A percentile compares a stretch with the other conserved stretches of the same genome.
Conservation (phyloP, 2,888 invertebrate species). For the Hololepta plana region DNA sequence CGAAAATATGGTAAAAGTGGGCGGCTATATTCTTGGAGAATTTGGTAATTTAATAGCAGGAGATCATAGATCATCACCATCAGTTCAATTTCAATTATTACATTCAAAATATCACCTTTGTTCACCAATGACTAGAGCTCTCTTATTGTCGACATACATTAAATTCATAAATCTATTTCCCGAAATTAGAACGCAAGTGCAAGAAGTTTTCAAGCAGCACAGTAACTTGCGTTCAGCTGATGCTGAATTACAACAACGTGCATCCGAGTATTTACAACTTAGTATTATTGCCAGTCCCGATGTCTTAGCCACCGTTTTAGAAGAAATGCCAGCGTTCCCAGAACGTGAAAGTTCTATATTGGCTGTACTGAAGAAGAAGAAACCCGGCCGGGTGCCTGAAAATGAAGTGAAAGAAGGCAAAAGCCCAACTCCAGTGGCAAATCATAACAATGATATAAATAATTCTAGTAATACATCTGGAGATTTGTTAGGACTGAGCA, state of each 20-base stretch:
- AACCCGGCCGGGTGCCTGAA: constrained; percentile 86
- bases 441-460: constrained; percentile 29
- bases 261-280: constrained; percentile 92
- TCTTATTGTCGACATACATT: constrained; percentile 93
- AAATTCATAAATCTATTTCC: constrained; percentile 99
- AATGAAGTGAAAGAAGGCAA: constrained; percentile 69
- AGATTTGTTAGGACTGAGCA: constrained; percentile 75
- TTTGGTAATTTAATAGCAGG: constrained; percentile 99
- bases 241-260: constrained; percentile 94
- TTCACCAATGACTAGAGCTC: constrained; percentile 89
- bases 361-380: constrained; percentile 95
- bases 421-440: constrained; percentile 43
- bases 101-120: constrained; percentile 99
- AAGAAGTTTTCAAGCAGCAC: constrained; percentile 85
- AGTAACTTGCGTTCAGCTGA: constrained; percentile 95
- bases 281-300: constrained; percentile 93
- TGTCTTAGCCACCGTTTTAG: constrained; percentile 92
- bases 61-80: constrained; percentile 90
- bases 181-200: constrained; percentile 79
- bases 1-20: constrained; percentile 99
- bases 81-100: constrained; percentile 92
- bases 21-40: constrained; percentile 97
- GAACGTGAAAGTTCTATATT: constrained; percentile 96
- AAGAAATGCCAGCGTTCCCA: constrained; percentile 99
- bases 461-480: constrained; percentile 37